phyloP scores from a whole-genome alignment of 2,888 invertebrate species.

The Pandemis heparana region DNA sequence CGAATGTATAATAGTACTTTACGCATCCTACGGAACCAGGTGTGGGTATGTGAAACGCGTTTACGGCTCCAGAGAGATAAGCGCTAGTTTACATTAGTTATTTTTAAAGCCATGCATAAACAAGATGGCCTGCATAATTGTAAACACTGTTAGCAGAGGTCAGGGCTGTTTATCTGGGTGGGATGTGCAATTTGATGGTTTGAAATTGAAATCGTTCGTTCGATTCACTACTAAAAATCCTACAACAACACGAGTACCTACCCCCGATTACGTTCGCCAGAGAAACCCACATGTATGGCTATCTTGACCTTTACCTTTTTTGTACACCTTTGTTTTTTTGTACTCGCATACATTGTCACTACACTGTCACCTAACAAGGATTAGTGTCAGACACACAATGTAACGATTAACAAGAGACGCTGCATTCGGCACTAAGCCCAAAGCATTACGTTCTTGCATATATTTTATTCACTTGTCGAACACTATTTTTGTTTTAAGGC shows the following conservation, averaged over 20 bases:
- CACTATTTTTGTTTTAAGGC: too few species aligned
- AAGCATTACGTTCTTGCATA: not conserved
- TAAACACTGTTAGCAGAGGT: constrained; percentile 32
- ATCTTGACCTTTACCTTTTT: not conserved
- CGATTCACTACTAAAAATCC: too few species aligned
- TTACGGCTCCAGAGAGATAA: constrained; percentile 16
- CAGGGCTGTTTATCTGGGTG: constrained; percentile 11
- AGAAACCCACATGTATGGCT: not conserved
- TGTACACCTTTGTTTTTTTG: not conserved
- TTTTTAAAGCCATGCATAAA: constrained; percentile 9
- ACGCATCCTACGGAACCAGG: constrained; percentile 27
- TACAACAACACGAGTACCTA: too few species aligned
- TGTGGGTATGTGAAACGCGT: not conserved
- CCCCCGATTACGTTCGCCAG: too few species aligned
- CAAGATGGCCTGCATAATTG: constrained; percentile 37
- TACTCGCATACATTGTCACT: constrained; percentile 5
- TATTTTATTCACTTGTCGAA: too few species aligned
- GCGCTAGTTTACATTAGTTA: constrained; percentile 21
- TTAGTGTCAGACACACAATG: constrained; percentile 13
- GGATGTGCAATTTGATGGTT: constrained; percentile 2
- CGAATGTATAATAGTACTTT: not conserved
- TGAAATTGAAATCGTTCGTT: not conserved
- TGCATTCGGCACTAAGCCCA: not conserved
- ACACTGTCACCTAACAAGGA: constrained; percentile 10
- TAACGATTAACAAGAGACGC: constrained; percentile 11